Percentiles rank a stretch among this genome's conserved stretches.
Evolutionary conservation across 2,113 vertebrate genomes (phyloP).

Genomic region (Vombatus ursinus): DNA sequence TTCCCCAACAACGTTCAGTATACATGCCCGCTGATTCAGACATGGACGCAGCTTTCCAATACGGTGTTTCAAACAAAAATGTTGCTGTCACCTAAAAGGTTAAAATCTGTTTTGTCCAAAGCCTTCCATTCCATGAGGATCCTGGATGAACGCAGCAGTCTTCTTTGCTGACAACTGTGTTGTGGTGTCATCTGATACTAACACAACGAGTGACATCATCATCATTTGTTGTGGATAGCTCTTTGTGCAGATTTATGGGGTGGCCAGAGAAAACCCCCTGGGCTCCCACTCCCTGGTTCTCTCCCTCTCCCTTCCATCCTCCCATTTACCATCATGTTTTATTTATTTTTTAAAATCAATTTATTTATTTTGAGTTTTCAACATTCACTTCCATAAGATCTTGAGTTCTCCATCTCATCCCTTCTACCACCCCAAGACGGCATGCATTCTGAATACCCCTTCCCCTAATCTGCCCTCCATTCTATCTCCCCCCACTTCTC

Average conservation of each 20-base stretch:
- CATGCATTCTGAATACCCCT: too few relatives aligned
- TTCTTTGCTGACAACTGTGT: background rate
- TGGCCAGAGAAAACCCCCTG: background rate
- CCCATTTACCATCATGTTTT: background rate
- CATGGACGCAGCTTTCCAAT: background rate
- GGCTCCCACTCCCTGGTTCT: background rate
- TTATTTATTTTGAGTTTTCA: too few relatives aligned
- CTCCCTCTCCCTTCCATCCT: background rate
- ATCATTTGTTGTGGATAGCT: background rate
- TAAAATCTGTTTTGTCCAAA: background rate
- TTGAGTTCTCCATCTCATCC: too few relatives aligned
- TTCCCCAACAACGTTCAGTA: background rate
- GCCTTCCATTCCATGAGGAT: background rate
- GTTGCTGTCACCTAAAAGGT: background rate
- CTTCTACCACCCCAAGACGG: too few relatives aligned
- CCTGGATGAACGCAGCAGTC: background rate
- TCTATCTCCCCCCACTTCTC: too few relatives aligned
- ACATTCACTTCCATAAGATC: too few relatives aligned
- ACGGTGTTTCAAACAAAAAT: background rate
- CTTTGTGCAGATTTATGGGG: background rate
- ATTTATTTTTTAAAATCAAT: too few relatives aligned
- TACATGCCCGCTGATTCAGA: background rate
- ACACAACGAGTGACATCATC: slow-evolving; percentile 62
- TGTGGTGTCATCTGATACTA: slow-evolving; percentile 77
- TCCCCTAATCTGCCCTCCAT: too few relatives aligned